Evolutionary conservation across 2,797 vertebrate genomes (phyloP).

Genomic region (Protonibea diacanthus): DNA sequence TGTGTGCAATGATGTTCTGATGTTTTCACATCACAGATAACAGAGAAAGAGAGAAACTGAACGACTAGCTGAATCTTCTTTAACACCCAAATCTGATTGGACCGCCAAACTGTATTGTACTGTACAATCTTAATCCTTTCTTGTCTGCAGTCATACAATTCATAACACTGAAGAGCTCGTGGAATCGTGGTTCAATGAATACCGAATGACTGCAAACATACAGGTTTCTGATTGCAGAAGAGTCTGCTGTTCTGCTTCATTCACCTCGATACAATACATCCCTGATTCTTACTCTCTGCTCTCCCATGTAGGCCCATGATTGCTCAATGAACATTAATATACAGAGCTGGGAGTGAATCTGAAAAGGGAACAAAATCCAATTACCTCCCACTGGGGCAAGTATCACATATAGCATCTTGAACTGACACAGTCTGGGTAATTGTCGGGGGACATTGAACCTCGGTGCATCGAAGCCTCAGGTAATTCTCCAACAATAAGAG

Average conservation of each 20-base stretch:
- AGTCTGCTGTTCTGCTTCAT: slow-evolving; percentile 47
- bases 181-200: slow-evolving; percentile 49
- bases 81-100: too few species aligned
- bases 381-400: slow-evolving; percentile 60
- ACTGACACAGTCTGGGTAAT: slow-evolving; percentile 69
- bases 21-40: too few species aligned
- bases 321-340: slow-evolving; percentile 75
- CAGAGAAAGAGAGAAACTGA: too few species aligned
- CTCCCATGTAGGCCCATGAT: slow-evolving; percentile 56
- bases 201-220: slow-evolving; percentile 28
- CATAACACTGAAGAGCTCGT: slow-evolving; percentile 28
- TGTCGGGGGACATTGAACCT: slow-evolving; percentile 66
- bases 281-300: slow-evolving; percentile 26
- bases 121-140: background rate
- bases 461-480: slow-evolving; percentile 47
- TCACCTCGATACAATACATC: slow-evolving; percentile 39
- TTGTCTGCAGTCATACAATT: slow-evolving; percentile 18
- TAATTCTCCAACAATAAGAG: slow-evolving; percentile 68
- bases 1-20: too few species aligned
- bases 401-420: slow-evolving; percentile 68
- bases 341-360: slow-evolving; percentile 56
- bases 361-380: slow-evolving; percentile 80
- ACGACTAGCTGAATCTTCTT: too few species aligned
- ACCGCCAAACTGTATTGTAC: background rate
- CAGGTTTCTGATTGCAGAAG: slow-evolving; percentile 27